Evolutionary conservation across 2,888 invertebrate genomes (phyloP), one percentile per base, ranked within the genome.

Genomic region (Lasius fuliginosus): DNA sequence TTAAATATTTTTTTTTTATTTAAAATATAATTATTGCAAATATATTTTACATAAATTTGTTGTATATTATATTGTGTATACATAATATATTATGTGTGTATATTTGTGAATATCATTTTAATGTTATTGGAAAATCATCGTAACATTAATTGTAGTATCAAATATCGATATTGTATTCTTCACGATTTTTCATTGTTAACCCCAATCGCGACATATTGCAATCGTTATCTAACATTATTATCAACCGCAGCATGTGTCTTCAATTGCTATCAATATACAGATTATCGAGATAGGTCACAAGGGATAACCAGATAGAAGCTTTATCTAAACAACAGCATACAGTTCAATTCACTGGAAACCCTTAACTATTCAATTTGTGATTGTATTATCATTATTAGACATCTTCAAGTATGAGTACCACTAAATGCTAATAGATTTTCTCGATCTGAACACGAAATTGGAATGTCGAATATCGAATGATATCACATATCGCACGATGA

Each of bases 201-300:
- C n/a, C 15, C 46, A 65, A 1, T 36, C 64, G 12, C 53, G 27
- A 65, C 36, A 76, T 64, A 64, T 76, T 64, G 49, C 64, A 62
- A 36, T 76, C 76, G 64, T 75, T 75, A 64, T 75, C 75, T 49
- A 15, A 49, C n/a, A 36, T 75, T 49, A 74, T 75, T 76, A 65
- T 76, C 64, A 65, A 76, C 2, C 64, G 36, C 8, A 65, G 27
- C 76, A 76, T 76, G 62, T 64, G 33, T 65, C 64, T 76, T 76
- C 64, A 76, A 76, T 65, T 76, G 36, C 64, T 76, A 65, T 65
- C 76, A 76, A 76, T 76, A 36, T 11, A 76, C 76, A 76, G 33
- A 65, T 76, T 76, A 76, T 33, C 11, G 6, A 36, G 64, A 76
- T 76, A 76, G 36, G 23, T 46, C 33, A 5, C 64, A 18, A 49